These are phyloP conservation scores for Aethes cnicana DNA, from an alignment of 2,888 invertebrate species.

Conservation along the genomic window DNA sequence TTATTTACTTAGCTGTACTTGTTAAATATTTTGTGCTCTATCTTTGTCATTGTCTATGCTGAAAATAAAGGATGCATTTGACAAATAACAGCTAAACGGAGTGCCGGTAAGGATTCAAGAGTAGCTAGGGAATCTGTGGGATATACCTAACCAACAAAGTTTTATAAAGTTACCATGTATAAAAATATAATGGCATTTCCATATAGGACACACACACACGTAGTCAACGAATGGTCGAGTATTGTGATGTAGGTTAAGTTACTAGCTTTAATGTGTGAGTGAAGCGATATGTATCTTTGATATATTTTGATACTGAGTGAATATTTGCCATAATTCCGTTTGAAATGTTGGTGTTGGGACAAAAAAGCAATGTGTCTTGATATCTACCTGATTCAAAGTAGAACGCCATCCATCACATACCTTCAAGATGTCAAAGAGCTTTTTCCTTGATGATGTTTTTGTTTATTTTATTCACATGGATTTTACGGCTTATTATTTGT, in stretches of 20 bases:
- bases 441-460: too few relatives aligned
- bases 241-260: conserved; percentile 67
- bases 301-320: conserved; percentile 35
- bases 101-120: too few relatives aligned
- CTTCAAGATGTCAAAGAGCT: too few relatives aligned
- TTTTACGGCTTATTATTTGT: not conserved
- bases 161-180: conserved; percentile 34
- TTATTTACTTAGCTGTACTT: too few relatives aligned
- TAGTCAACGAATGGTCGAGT: conserved; percentile 56
- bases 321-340: conserved; percentile 28
- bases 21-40: too few relatives aligned
- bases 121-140: not conserved
- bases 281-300: conserved; percentile 5
- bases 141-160: conserved; percentile 36
- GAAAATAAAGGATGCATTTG: too few relatives aligned
- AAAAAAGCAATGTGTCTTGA: conserved; percentile 20
- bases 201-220: conserved; percentile 52
- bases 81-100: too few relatives aligned
- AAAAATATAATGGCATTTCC: conserved; percentile 52
- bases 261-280: conserved; percentile 23
- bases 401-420: too few relatives aligned
- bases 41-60: too few relatives aligned
- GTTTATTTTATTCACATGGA: not conserved
- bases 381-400: too few relatives aligned
- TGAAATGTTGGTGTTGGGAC: conserved; percentile 12